Conservation (phyloP, 2,113 vertebrate genomes). For the Colossoma macropomum region DNA sequence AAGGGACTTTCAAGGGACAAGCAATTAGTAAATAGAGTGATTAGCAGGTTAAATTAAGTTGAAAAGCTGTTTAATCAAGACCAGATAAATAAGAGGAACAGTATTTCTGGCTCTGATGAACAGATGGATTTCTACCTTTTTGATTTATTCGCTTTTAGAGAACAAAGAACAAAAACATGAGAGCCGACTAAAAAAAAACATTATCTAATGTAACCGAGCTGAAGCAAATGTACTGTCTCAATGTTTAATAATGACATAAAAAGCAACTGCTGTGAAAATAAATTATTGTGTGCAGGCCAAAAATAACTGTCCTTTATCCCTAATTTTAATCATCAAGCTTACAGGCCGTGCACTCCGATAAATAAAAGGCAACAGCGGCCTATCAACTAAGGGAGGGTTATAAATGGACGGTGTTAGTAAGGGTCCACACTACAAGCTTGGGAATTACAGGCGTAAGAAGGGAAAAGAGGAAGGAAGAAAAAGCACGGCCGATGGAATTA, state of each 20-base stretch:
- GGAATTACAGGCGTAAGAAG: constrained; percentile 27
- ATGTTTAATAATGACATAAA: constrained; percentile 29
- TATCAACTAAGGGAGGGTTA: constrained; percentile 40
- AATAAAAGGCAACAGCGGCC: constrained; percentile 37
- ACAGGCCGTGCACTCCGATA: constrained; percentile 6
- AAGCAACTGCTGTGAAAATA: constrained; percentile 34
- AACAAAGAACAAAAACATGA: constrained; percentile 38
- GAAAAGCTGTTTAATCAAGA: constrained; percentile 47
- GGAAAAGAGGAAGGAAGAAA: constrained; percentile 29
- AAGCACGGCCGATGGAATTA: constrained; percentile 35
- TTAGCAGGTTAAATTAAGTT: constrained; percentile 56
- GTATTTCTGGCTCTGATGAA: constrained; percentile 13
- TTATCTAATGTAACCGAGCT: constrained; percentile 23
- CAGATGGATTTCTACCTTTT: constrained; percentile 17
- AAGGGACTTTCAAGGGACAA: constrained; percentile 54
- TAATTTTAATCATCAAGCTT: constrained; percentile 24
- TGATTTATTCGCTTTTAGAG: constrained; percentile 17
- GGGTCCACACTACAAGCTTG: constrained; percentile 30
- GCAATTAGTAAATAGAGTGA: constrained; percentile 57
- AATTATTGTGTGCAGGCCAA: constrained; percentile 7
- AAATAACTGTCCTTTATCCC: neutral
- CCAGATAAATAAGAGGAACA: constrained; percentile 31
- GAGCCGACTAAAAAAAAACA: neutral
- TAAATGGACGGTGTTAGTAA: constrained; percentile 42
- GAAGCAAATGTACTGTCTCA: constrained; percentile 18